Evolutionary conservation across 2,888 invertebrate species (phyloP).

Genomic region (Polydrusus cervinus): DNA sequence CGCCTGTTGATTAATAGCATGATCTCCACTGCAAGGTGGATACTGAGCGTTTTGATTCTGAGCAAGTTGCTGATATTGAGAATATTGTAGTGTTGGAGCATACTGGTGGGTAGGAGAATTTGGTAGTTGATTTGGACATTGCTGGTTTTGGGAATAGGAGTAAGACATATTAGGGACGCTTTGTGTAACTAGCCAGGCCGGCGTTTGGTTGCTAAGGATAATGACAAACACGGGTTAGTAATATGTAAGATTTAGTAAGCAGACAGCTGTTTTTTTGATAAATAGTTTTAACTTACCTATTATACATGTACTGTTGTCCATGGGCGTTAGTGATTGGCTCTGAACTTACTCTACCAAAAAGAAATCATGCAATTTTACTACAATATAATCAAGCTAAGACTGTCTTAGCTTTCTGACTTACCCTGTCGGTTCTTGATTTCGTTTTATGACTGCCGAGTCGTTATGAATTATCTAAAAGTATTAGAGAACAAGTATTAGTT

Average conservation of each 20-base stretch:
- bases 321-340: conserved; percentile 56
- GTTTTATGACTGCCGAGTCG: conserved; percentile 73
- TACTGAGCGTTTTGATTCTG: conserved; percentile 37
- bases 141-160: conserved; percentile 31
- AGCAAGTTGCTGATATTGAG: conserved; percentile 3
- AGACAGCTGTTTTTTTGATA: neutral
- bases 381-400: conserved; percentile 7
- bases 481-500: conserved; percentile 54
- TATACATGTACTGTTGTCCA: conserved; percentile 26
- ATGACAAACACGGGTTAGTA: neutral
- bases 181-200: conserved; percentile 53
- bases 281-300: conserved; percentile 19
- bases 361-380: conserved; percentile 33
- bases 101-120: too few relatives aligned
- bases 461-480: conserved; percentile 79
- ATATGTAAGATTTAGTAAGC: neutral
- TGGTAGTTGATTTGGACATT: neutral
- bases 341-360: conserved; percentile 56
- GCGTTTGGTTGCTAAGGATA: conserved; percentile 42
- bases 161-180: conserved; percentile 58
- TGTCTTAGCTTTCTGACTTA: conserved; percentile 67
- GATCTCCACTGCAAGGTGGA: conserved; percentile 20
- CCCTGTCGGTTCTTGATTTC: conserved; percentile 75
- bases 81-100: too few relatives aligned
- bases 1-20: neutral